Base-by-base conservation (phyloP, 1,140 invertebrate genomes). In the Sitophilus oryzae region DNA sequence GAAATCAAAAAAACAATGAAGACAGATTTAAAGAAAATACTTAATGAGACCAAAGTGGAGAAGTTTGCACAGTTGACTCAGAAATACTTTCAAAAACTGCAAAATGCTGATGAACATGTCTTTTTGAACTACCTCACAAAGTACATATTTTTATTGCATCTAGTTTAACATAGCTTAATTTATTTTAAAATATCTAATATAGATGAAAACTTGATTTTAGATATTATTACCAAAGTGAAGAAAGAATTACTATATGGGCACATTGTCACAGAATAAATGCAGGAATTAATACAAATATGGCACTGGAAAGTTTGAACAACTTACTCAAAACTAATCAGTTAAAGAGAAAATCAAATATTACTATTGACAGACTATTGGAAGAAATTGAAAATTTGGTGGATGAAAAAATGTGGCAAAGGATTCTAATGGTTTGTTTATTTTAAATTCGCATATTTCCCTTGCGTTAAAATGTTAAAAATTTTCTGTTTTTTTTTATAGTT, bases 181-280 rank as follows among this genome's bases (percentile, higher is more conserved):
- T 46, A 11, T n/a, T 23, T 3, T 4, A 10, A 20, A 4, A 35
- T 36, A 9, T 35, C 15, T n/a, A 22, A 6, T 23, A 35, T 36
- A 16, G 25, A 15, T 18, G 20, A 14, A 40, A 1, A 21, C 14
- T 21, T 8, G 14, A 51, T 61, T 61, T 43, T 46, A 58, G 49
- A 22, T 58, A 58, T 53, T 58, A 61, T 47, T 58, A 43, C 43
- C 56, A 54, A 14, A 55, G 38, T 59, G 42, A 61, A 40, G 56
- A 58, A 22, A 54, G 51, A 45, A 61, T 58, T 15, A 15, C 2
- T 2, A 61, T 54, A 51, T 58, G 56, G 59, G 56, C 59, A 1
- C 59, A 61, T 40, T 58, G 56, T 38, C 50, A 43, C 20, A 58
- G 59, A 25, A 25, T 43, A 2, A 55, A 58, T 56, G 59, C 56